Evolutionary conservation across 1,140 invertebrate species (phyloP), one percentile per base, ranked within the genome.

Genomic region (Eufriesea mexicana): DNA sequence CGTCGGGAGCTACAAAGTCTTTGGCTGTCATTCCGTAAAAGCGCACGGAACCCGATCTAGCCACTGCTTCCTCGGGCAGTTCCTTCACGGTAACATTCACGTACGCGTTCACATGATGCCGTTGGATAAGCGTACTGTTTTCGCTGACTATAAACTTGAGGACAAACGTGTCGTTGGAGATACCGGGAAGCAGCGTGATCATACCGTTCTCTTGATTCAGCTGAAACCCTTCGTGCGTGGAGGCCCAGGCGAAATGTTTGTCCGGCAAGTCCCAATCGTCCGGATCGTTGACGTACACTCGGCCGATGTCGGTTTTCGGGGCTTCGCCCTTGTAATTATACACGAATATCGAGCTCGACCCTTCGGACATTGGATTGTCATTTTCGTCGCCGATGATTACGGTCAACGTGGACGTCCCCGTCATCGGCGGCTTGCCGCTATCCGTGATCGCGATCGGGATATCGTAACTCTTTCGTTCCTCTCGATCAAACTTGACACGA

Each of bases 211-310:
- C 95, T 12, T 93, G 89, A 89, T 97, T 95, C 2, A 98, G 94
- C 7, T 95, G 92, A 91, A 98, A 98, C 77, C 96, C 94, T 0
- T 95, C 93, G 84, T 96, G 93, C 0, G 93, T 88, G 4, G 91
- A 90, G 54, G 93, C 92, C 97, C 97, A 98, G 18, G 93, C 92
- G 87, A 98, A 99, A 4, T 94, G 91, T 94, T 99, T 99, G 91
- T 99, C 98, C 0, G 96, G 96, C 62, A 98, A 93, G 94, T 99
- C 98, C 98, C 98, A 99, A 91, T 99, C 98, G 91, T 99, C 98
- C 0, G 96, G 95, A 94, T 99, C 98, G 49, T 97, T 95, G 0
- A 98, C 98, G 92, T 97, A 99, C 2, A 99, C 98, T 42, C 97
- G 94, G 0, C 98, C 98, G 66, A 99, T 98, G 84, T 97, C 95